Percentiles rank a stretch among this genome's conserved stretches.
Conservation (phyloP, 2,113 vertebrate species). For the Bubo bubo region DNA sequence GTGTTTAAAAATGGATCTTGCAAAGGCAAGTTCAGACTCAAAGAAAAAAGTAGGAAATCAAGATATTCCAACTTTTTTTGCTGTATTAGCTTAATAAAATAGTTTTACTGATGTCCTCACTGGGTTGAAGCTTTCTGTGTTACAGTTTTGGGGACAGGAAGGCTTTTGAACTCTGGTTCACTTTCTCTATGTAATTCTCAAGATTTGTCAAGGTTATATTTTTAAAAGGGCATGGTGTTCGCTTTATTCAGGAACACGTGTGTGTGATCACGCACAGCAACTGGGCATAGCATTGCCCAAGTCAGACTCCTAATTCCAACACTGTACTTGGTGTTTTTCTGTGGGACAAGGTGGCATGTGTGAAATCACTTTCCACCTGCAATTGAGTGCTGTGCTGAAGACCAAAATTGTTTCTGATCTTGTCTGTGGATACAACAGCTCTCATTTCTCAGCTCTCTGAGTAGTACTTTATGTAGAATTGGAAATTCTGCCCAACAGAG, state of each 20-base stretch:
- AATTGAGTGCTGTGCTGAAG: neutral
- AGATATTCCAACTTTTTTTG: neutral
- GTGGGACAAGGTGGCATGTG: neutral
- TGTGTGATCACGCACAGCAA: neutral
- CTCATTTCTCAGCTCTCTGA: neutral
- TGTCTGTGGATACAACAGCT: neutral
- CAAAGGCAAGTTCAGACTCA: neutral
- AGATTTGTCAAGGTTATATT: neutral
- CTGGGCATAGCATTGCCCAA: too few relatives aligned
- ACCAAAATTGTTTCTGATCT: neutral
- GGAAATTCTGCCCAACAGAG: neutral
- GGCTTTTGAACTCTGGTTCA: neutral
- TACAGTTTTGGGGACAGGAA: neutral
- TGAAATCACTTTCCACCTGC: neutral
- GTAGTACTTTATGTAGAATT: neutral
- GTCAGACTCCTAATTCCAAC: neutral
- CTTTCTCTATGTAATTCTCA: neutral
- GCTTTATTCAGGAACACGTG: accelerated
- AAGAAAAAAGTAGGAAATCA: neutral
- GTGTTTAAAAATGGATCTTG: neutral
- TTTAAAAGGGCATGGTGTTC: neutral
- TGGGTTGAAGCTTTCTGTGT: neutral
- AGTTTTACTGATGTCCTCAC: neutral
- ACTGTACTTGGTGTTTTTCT: accelerated
- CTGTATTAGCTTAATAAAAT: neutral